phyloP scores from a whole-genome alignment of 1,140 invertebrate species.

The Homarus americanus region DNA sequence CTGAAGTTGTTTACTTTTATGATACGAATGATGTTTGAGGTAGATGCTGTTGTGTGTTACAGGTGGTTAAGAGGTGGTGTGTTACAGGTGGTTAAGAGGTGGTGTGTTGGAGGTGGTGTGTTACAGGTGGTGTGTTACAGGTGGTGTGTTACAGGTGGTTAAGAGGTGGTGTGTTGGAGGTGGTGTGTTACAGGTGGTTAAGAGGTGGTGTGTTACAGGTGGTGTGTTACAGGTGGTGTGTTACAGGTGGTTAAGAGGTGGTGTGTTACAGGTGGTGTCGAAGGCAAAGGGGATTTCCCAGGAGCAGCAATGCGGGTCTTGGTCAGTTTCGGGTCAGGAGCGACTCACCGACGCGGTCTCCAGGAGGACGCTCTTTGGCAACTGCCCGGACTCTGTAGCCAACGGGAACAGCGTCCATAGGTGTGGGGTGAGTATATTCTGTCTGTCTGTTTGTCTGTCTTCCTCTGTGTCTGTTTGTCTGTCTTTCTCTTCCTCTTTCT shows the following conservation, averaged over 20 bases:
- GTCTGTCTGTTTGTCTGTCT: too few species aligned
- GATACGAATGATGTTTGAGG: too few species aligned
- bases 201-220: background rate
- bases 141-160: background rate
- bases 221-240: background rate
- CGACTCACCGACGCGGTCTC: slow-evolving; percentile 31
- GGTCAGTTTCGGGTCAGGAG: slow-evolving; percentile 43
- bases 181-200: background rate
- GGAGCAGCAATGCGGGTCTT: slow-evolving; percentile 61
- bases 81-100: too few species aligned
- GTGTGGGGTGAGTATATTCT: slow-evolving; percentile 43
- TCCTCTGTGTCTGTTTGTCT: too few species aligned
- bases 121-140: too few species aligned
- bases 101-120: too few species aligned
- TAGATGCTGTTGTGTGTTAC: too few species aligned
- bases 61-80: too few species aligned
- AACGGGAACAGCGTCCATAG: background rate
- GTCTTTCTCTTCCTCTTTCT: too few species aligned
- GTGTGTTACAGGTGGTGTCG: slow-evolving; percentile 16
- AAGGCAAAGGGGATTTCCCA: slow-evolving; percentile 1
- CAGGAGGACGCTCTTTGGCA: slow-evolving; percentile 57
- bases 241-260: background rate
- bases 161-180: background rate
- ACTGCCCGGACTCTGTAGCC: slow-evolving; percentile 29
- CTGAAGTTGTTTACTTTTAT: too few species aligned